Percentiles rank a stretch among this genome's conserved stretches.
phyloP scores from a whole-genome alignment of 2,113 vertebrate species.

The Naja naja region DNA sequence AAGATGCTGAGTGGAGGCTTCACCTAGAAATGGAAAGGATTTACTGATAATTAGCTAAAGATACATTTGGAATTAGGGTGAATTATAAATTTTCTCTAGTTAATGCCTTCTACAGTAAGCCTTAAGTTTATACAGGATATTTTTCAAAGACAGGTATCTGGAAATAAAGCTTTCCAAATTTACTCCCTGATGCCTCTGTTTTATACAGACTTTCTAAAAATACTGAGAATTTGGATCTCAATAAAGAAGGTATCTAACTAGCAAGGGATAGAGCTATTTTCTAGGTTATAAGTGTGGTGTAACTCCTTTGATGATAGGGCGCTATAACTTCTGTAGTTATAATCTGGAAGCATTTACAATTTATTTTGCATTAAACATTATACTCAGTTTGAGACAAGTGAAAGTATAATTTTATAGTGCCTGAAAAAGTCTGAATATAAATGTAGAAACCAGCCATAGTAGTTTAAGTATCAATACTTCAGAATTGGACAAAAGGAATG shows the following conservation, averaged over 20 bases:
- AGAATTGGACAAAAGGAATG: background rate
- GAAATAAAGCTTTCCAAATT: background rate
- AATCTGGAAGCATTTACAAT: background rate
- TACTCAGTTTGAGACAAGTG: background rate
- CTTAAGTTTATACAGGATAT: background rate
- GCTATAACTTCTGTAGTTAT: background rate
- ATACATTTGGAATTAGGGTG: background rate
- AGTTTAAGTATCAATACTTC: background rate
- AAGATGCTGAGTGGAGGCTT: too few species aligned
- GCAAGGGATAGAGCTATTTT: background rate
- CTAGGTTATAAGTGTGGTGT: background rate
- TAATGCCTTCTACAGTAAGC: background rate
- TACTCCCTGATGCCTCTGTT: background rate
- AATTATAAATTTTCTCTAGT: background rate
- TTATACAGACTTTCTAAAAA: background rate
- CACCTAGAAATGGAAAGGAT: background rate
- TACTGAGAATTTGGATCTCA: background rate
- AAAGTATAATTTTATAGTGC: background rate
- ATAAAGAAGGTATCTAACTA: background rate
- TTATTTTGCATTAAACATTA: background rate
- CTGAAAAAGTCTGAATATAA: background rate
- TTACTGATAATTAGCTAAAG: background rate
- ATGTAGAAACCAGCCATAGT: background rate
- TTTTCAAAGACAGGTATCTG: background rate
- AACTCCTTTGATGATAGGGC: background rate